Base-by-base conservation (phyloP, 1,140 invertebrate genomes). In the Oreohelix idahoensis region DNA sequence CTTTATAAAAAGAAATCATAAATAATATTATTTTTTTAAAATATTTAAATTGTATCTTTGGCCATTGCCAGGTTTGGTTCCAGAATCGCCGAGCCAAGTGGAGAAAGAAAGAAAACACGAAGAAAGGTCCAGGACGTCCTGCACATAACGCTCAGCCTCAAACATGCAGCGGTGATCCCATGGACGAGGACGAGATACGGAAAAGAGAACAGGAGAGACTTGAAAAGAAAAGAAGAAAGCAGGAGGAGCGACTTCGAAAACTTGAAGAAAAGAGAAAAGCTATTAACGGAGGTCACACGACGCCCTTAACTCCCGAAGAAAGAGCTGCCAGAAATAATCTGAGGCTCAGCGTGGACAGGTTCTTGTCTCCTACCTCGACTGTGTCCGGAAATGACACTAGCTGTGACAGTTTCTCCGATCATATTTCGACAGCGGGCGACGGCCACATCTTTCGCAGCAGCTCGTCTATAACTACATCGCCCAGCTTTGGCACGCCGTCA, bases 71-170 rank as follows among this genome's bases (percentile, higher is more conserved):
- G 98, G 98, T 99, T 83, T 99, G 98, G 98, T 99, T 99, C 94
- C 99, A 99, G 94, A 99, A 99, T 93, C 95, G 98, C 75, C 94
- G 98, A 78, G 98, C 98, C 26, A 99, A 99, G 93, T 99, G 98
- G 97, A 94, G 98, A 81, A 99, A 99, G 94, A 98, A 98, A 93
- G 98, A 99, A 92, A 98, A 99, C 93, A 99, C 98, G 77, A 98
- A 99, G 93, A 99, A 99, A 87, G 98, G 98, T 32, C 98, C 98
- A 0, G 98, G 98, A 0, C 95, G 98, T 92, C 98, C 98, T 63
- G 98, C 98, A 5, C 98, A 99, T 93, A 99, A 99, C 93, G 97
- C 98, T 13, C 98, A 99, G 92, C 98, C 98, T 0, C 97, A 99
- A 91, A 98, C 97, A 49, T 99, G 98, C 93, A 97, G 96, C 86